These are phyloP conservation scores for Aphyosemion australe DNA, from an alignment of 2,113 vertebrate species.

Conservation along the genomic window DNA sequence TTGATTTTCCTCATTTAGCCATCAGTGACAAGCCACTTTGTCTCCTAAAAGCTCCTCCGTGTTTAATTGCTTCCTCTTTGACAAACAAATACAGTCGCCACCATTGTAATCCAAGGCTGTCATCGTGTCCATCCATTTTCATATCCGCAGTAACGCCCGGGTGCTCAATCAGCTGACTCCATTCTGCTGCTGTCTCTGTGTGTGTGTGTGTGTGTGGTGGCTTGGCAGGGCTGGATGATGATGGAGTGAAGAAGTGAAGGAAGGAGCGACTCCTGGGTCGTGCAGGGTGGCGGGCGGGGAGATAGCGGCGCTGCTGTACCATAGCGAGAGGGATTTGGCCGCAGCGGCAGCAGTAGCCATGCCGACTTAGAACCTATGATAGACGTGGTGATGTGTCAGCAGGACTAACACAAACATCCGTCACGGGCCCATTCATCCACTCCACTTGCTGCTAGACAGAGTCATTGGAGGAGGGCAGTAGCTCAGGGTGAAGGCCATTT, in stretches of 20 bases:
- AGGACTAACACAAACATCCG: conserved; percentile 58
- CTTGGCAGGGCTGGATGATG: conserved; percentile 25
- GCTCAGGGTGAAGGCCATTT: conserved; percentile 19
- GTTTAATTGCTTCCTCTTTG: conserved; percentile 52
- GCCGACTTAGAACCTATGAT: conserved; percentile 62
- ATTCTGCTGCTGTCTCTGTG: not conserved
- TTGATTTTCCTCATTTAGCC: conserved; percentile 35
- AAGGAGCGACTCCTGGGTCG: conserved; percentile 37
- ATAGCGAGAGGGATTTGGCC: conserved; percentile 42
- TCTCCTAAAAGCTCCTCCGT: conserved; percentile 33
- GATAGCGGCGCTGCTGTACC: conserved; percentile 45
- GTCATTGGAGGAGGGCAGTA: conserved; percentile 8
- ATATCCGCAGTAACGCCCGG: conserved; percentile 25
- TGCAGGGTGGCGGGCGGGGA: not conserved
- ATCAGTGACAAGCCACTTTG: conserved; percentile 29
- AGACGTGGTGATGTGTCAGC: conserved; percentile 56
- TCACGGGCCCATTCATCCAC: conserved; percentile 45
- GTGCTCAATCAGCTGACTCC: conserved; percentile 38
- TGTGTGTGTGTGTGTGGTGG: not conserved
- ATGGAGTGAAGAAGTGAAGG: conserved; percentile 44
- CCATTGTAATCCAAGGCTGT: conserved; percentile 37
- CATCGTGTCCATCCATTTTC: conserved; percentile 33
- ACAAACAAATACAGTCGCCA: conserved; percentile 48
- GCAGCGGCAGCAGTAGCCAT: conserved; percentile 14
- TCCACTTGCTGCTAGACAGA: conserved; percentile 18